Percentiles rank a stretch among this genome's conserved stretches.
Conservation (phyloP, 2,888 invertebrate genomes). For the Blomia tropicalis region DNA sequence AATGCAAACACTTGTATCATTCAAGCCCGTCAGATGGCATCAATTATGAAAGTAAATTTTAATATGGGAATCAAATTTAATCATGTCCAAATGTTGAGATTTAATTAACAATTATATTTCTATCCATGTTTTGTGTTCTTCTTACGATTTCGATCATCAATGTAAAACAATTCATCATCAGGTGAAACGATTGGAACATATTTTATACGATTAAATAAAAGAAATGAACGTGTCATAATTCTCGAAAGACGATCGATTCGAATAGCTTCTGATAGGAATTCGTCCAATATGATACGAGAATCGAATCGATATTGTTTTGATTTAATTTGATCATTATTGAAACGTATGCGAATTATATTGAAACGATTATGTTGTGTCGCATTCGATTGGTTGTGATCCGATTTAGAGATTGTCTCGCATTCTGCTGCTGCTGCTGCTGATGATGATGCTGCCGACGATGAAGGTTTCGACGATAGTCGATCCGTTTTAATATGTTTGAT, state of each 20-base stretch:
- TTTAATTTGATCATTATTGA: not conserved
- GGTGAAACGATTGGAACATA: not conserved
- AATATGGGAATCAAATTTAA: too few species aligned
- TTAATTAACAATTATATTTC: too few species aligned
- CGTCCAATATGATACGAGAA: not conserved
- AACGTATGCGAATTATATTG: not conserved
- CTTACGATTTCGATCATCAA: too few species aligned
- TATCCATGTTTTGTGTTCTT: too few species aligned
- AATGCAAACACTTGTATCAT: too few species aligned
- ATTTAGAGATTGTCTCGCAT: too few species aligned
- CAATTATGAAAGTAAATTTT: too few species aligned
- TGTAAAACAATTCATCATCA: too few species aligned
- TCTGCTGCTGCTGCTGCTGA: too few species aligned
- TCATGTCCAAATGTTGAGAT: too few species aligned
- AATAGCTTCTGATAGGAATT: slow-evolving; percentile 8
- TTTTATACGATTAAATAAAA: not conserved
- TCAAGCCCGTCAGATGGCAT: not conserved
- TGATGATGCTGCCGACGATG: not conserved
- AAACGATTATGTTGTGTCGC: not conserved
- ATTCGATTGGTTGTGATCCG: not conserved
- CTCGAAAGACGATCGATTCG: not conserved
- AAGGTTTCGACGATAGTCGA: not conserved
- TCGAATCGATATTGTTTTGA: slow-evolving; percentile 10
- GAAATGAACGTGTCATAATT: not conserved
- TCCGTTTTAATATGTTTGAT: not conserved